Evolutionary conservation across 2,797 vertebrate genomes (phyloP).

Genomic region (Mastacembelus armatus): DNA sequence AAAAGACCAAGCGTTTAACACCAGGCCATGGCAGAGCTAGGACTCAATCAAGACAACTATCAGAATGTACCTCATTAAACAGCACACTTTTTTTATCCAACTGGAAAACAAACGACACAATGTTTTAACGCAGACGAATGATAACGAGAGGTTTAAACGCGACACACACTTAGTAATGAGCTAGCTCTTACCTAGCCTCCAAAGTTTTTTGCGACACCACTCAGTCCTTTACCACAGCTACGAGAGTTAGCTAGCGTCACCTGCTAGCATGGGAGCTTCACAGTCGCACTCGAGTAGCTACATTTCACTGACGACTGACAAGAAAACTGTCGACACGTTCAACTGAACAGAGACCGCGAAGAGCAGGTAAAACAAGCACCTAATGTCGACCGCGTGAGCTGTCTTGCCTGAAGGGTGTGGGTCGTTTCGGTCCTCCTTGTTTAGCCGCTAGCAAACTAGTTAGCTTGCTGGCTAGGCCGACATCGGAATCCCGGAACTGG

Average conservation of each 20-base stretch:
- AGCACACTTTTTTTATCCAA: background rate
- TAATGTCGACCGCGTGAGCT: constrained; percentile 1
- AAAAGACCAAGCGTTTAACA: constrained; percentile 30
- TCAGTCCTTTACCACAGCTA: constrained; percentile 66
- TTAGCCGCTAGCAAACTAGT: constrained; percentile 68
- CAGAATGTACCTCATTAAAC: constrained; percentile 21
- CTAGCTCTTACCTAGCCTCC: constrained; percentile 46
- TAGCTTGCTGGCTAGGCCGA: constrained; percentile 78
- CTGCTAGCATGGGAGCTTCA: constrained; percentile 52
- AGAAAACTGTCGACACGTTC: background rate
- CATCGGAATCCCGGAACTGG: constrained; percentile 80
- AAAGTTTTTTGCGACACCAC: constrained; percentile 74
- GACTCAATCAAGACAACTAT: constrained; percentile 46
- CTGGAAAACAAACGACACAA: fast-evolving
- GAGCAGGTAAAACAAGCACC: constrained; percentile 26
- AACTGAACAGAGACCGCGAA: background rate
- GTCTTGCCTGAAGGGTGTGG: constrained; percentile 41
- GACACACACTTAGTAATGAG: background rate
- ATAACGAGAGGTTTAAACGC: background rate
- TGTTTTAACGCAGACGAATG: background rate
- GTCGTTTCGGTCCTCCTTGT: constrained; percentile 63
- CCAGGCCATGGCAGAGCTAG: constrained; percentile 62
- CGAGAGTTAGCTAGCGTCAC: constrained; percentile 63
- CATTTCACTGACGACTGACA: constrained; percentile 19
- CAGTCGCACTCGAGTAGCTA: constrained; percentile 10